phyloP scores from a whole-genome alignment of 2,113 vertebrate species.

The Chrysemys picta region DNA sequence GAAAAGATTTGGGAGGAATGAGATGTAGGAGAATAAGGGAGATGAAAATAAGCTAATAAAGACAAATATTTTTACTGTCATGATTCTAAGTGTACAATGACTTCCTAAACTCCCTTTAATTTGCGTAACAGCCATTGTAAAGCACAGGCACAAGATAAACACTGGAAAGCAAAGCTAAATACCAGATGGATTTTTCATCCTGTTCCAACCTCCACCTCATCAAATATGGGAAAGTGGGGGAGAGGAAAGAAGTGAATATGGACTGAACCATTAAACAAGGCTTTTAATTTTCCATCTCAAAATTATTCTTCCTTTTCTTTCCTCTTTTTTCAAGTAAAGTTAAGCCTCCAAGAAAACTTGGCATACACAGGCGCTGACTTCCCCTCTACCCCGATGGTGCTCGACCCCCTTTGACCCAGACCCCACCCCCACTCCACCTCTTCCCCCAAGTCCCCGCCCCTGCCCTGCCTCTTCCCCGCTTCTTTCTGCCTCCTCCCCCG shows the following conservation, averaged over 20 bases:
- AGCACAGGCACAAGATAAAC: not conserved
- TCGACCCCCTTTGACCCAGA: no score
- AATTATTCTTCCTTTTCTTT: not conserved
- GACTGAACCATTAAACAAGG: not conserved
- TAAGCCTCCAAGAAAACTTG: not conserved
- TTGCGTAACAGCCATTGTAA: not conserved
- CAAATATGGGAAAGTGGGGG: not conserved
- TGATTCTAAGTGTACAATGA: not conserved
- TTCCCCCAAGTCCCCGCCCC: no score
- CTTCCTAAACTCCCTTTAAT: not conserved
- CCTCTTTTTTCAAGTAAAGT: not conserved
- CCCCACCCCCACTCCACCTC: no score
- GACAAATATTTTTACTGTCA: not conserved
- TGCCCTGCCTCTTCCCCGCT: no score
- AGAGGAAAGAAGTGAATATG: not conserved
- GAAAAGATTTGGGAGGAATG: rapidly evolving
- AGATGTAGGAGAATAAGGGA: not conserved
- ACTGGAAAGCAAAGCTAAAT: not conserved
- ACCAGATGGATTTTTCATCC: not conserved
- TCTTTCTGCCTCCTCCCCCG: no score
- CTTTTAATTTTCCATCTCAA: not conserved
- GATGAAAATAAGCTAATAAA: not conserved
- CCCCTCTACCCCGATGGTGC: no score
- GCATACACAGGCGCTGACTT: no score
- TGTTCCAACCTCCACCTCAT: not conserved